phyloP scores from a whole-genome alignment of 1,140 invertebrate species.

The Penaeus japonicus region DNA sequence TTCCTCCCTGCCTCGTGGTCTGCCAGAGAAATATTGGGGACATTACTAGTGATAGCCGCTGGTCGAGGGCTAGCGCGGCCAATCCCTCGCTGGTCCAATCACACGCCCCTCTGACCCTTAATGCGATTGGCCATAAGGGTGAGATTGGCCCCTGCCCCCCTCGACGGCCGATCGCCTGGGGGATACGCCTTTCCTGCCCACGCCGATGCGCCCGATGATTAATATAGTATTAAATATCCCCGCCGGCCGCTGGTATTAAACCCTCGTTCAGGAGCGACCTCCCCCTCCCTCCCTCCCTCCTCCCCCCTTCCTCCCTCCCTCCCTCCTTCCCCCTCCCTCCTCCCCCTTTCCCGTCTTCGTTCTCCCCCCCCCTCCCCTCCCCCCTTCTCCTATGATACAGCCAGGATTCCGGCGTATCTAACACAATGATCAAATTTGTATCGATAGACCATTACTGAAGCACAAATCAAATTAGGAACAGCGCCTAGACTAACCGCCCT shows the following conservation, averaged over 20 bases:
- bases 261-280: not conserved
- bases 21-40: constrained; percentile 51
- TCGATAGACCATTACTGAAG: constrained; percentile 39
- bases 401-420: not conserved
- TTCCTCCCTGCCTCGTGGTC: not conserved
- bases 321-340: too few species aligned
- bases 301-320: too few species aligned
- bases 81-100: not conserved
- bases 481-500: not conserved
- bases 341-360: too few species aligned
- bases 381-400: not conserved
- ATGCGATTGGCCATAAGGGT: constrained; percentile 14
- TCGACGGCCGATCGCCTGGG: not conserved
- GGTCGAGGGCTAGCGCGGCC: not conserved
- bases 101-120: not conserved
- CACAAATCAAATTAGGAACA: constrained; percentile 4
- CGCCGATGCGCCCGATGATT: constrained; percentile 21
- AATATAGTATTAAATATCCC: constrained; percentile 45
- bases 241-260: constrained; percentile 31
- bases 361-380: too few species aligned
- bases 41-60: constrained; percentile 46
- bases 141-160: not conserved
- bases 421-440: constrained; percentile 48
- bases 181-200: not conserved
- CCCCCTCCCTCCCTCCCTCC: too few species aligned